Base-by-base conservation (phyloP, 2,113 vertebrate genomes). In the Strigops habroptila region DNA sequence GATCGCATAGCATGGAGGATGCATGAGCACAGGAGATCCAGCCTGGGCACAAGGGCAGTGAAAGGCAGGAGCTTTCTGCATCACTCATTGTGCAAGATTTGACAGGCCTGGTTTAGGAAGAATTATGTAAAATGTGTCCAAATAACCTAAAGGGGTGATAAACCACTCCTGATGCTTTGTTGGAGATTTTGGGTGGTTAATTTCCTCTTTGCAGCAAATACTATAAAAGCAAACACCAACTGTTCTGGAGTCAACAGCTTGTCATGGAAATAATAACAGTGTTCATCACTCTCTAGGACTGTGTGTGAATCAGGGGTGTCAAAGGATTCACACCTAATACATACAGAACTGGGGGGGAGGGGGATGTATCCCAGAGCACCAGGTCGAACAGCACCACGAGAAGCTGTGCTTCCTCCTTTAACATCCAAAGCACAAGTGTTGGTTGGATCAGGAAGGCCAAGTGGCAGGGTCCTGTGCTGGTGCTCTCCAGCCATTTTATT, bases 401-500 rank as follows among this genome's bases (percentile, higher is more conserved):
- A 43, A 68, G 14, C 1, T 44, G 8, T 39, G 14, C 31, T 27
- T 75, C 64, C 71, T 77, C 11, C 57, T 68, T 27, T 46, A 76
- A 33, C 31, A n/a, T 5, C 51, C 35, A 12, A 64, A 90, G 18
- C 5, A 44, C 49, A 22, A 21, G 22, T 2, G 9, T 7, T 69
- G 64, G 16, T 6, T 76, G 64, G 43, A 37, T 19, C 15, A 37
- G 49, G 27, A 60, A 23, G 63, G 22, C 8, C 24, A 25, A 62
- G 24, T 18, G 23, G 6, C 48, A 62, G 14, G 7, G 12, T 8
- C 9, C 17, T 2, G 0, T 1, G 0, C 0, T n/a, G 55, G 33
- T 51, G 44, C 18, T n/a, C 59, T 48, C 35, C 37, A 24, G 52
- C 18, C 4, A 7, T 82, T 79, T 76, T 37, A 8, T n/a, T 67